phyloP scores from a whole-genome alignment of 2,113 vertebrate species.

The Macrotis lagotis region DNA sequence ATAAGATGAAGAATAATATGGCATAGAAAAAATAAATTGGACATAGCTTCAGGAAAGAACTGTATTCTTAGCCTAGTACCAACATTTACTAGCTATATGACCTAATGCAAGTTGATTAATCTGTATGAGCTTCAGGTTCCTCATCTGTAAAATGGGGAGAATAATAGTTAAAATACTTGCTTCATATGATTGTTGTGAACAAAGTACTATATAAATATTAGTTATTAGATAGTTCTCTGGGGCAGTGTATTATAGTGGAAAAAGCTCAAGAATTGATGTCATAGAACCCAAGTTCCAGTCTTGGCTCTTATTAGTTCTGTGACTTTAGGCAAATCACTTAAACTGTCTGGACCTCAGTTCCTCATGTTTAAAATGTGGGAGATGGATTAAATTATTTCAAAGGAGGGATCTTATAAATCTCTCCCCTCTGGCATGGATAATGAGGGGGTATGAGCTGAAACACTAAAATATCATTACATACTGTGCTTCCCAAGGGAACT shows the following conservation, averaged over 20 bases:
- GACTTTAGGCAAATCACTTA: neutral
- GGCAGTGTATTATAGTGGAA: neutral
- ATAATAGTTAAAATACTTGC: neutral
- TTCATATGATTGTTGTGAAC: neutral
- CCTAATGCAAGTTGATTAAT: neutral
- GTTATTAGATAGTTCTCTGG: neutral
- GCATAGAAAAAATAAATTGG: neutral
- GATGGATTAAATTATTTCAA: neutral
- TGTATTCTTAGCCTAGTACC: neutral
- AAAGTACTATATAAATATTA: neutral
- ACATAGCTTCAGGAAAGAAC: neutral
- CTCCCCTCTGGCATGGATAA: neutral
- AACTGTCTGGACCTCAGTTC: neutral
- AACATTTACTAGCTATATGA: neutral
- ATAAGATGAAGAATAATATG: neutral
- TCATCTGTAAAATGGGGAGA: neutral
- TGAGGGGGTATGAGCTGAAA: neutral
- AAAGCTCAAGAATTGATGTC: neutral
- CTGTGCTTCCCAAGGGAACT: neutral
- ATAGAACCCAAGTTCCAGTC: neutral
- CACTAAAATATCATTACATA: neutral
- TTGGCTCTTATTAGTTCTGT: neutral
- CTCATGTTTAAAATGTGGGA: neutral
- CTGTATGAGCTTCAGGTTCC: neutral
- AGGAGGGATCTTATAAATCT: neutral